Conservation (phyloP, 23 tunicate species). For the Aplidium turbinatum region DNA sequence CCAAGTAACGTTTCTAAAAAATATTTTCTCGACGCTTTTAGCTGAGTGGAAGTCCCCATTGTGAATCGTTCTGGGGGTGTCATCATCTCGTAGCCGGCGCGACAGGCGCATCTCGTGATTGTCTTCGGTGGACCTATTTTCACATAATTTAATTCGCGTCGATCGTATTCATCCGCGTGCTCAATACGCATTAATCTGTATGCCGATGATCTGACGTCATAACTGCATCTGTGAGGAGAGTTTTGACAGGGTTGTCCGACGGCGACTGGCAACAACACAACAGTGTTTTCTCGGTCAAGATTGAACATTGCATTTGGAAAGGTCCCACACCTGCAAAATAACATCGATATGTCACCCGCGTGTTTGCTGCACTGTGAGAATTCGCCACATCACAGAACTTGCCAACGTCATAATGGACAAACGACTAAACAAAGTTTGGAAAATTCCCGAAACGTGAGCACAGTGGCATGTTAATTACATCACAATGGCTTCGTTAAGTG, state of each 20-base stretch:
- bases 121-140: not conserved
- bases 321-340: conserved; percentile 13
- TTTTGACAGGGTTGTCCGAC: conserved; percentile 5
- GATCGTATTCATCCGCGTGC: not conserved
- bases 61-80: not conserved
- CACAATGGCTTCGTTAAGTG: no score
- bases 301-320: conserved; percentile 11
- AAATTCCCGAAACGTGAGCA: no score
- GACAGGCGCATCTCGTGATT: not conserved
- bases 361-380: no score
- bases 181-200: not conserved
- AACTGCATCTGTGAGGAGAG: conserved; percentile 21
- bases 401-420: no score
- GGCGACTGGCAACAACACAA: conserved; percentile 22
- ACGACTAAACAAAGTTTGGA: no score
- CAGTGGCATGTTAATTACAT: no score
- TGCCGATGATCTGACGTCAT: not conserved
- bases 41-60: not conserved
- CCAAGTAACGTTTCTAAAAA: conserved; percentile 26
- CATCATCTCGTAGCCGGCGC: not conserved
- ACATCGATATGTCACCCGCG: no score
- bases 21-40: not conserved
- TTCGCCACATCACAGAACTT: no score
- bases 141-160: not conserved
- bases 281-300: not conserved